Base-by-base conservation (phyloP, 2,888 invertebrate species). In the Nephrocerus scutellatus region DNA sequence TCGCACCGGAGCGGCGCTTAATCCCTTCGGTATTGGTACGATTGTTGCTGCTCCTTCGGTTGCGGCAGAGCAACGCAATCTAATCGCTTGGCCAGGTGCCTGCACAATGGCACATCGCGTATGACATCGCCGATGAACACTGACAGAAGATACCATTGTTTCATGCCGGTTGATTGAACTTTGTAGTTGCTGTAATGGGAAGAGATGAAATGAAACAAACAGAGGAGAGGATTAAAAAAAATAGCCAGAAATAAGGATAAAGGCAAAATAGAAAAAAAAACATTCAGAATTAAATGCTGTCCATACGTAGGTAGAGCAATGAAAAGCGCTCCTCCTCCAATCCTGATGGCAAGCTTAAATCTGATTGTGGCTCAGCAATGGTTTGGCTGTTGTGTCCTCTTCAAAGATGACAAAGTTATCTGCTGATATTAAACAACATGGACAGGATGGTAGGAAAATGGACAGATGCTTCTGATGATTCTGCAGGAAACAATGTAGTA, bases 51-150 rank as follows among this genome's bases (percentile, higher is more conserved):
- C 6, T 24, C 16, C 21, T 41, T 49, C 13, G 63, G 63, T 36
- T 62, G 58, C 33, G 63, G 60, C 46, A 63, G 49, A 16, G 63
- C 61, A 45, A 53, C 43, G 51, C 69, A 77, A 44, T 67, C 70
- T 59, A 80, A 76, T 56, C 80, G 72, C 63, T 87, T 87, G 44
- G 81, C 82, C 53, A 88, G 73, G 63, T 84, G 83, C 59, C 81
- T 82, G 65, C 88, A 89, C 38, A 89, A 74, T 52, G 75, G 77
- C 10, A 84, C 81, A 39, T 86, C 86, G 13, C 82, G 83, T 43
- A 88, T 80, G 57, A 87, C 85, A 69, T 89, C 85, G 19, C 88
- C 88, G 41, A 89, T 72, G 69, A 88, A 88, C 46, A 88, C 84
- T 60, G 87, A 88, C 48, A 88, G 76, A 23, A 89, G 72, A 66